Conservation (phyloP, 2,888 invertebrate species). For the Diaphora mendica region DNA sequence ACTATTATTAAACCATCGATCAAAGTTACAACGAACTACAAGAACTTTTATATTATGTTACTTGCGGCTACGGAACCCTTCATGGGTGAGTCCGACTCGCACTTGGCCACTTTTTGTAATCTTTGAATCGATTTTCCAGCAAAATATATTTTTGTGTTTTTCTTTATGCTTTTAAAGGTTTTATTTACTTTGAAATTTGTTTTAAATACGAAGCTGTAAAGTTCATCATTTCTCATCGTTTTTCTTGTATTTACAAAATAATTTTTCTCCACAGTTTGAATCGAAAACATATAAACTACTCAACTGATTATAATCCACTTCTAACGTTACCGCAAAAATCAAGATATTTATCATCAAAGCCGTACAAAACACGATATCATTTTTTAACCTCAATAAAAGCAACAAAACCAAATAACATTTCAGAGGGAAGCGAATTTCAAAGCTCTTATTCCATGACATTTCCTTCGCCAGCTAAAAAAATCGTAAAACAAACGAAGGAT, state of each 20-base stretch:
- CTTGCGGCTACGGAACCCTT: too few species aligned
- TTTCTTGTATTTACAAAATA: neutral
- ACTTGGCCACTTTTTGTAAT: too few species aligned
- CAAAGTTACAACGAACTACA: too few species aligned
- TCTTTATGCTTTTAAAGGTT: too few species aligned
- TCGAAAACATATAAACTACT: neutral
- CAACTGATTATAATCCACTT: neutral
- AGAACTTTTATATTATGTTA: too few species aligned
- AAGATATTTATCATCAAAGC: slow-evolving; percentile 1
- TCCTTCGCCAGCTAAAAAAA: slow-evolving; percentile 9
- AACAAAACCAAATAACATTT: neutral
- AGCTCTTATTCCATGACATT: slow-evolving; percentile 4
- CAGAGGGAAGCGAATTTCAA: slow-evolving; percentile 4
- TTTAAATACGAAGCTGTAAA: too few species aligned
- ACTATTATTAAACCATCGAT: too few species aligned
- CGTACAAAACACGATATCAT: slow-evolving; percentile 14
- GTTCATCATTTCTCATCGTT: too few species aligned
- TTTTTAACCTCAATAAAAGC: slow-evolving; percentile 15
- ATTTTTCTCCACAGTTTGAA: neutral
- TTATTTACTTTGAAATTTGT: too few species aligned
- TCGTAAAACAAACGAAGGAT: slow-evolving; percentile 20
- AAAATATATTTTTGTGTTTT: too few species aligned
- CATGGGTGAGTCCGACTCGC: too few species aligned
- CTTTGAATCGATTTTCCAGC: too few species aligned
- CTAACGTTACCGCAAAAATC: neutral